These are phyloP conservation scores for Acanthiza pusilla DNA, from an alignment of 2,797 vertebrate species.

Conservation along the genomic window DNA sequence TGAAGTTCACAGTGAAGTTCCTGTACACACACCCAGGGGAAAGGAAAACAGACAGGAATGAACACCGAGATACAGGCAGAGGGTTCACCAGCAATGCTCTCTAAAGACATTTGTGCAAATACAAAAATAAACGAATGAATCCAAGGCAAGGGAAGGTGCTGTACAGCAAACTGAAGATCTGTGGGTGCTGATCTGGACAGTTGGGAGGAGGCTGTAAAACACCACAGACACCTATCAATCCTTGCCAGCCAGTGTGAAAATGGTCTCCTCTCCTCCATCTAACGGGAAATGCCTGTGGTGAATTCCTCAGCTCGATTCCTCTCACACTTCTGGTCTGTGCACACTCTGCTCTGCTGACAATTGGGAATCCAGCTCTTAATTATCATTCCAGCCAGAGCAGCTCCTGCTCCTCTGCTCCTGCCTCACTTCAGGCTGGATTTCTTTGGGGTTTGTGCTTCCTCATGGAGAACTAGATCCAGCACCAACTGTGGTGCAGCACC, in stretches of 20 bases:
- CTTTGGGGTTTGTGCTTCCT: background rate
- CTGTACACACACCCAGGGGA: fast-evolving
- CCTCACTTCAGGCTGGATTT: background rate
- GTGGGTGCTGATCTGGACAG: background rate
- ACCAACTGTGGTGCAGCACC: background rate
- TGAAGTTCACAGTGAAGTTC: background rate
- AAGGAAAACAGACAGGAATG: background rate
- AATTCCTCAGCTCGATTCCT: background rate
- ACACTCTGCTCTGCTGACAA: background rate
- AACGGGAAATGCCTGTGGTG: background rate
- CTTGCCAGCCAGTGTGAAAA: background rate
- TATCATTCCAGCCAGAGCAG: conserved; percentile 6
- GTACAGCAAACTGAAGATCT: background rate
- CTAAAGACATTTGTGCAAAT: background rate
- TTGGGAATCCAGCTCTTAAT: conserved; percentile 7
- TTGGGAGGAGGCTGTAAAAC: background rate
- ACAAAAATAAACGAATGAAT: background rate
- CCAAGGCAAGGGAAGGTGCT: background rate
- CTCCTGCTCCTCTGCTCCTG: background rate
- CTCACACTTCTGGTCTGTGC: background rate
- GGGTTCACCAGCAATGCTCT: background rate
- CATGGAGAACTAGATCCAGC: background rate
- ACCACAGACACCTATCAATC: background rate
- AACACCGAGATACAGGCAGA: background rate
- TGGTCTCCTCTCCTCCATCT: background rate